Percentiles rank a stretch among this genome's conserved stretches.
These are phyloP conservation scores for Eupithecia exiguata DNA, from an alignment of 2,888 invertebrate species.

Conservation along the genomic window DNA sequence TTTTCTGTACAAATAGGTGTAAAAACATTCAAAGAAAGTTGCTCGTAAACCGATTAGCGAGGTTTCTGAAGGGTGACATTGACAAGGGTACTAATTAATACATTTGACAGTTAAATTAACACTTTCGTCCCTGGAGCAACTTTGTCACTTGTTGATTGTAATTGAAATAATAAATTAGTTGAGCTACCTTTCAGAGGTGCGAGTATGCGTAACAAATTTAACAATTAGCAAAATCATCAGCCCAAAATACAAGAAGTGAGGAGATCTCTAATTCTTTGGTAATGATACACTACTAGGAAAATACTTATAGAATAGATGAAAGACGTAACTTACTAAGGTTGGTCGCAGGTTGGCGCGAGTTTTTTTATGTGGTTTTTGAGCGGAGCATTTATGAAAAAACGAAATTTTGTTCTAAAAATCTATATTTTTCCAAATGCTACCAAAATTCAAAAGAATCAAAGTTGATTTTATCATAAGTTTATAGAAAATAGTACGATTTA, in stretches of 20 bases:
- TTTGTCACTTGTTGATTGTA: constrained; percentile 44
- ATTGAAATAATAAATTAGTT: constrained; percentile 36
- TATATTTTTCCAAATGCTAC: no score
- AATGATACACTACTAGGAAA: neutral
- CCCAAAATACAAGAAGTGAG: neutral
- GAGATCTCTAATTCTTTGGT: neutral
- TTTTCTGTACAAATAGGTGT: constrained; percentile 6
- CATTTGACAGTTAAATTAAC: constrained; percentile 48
- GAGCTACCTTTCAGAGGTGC: neutral
- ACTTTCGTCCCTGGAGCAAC: constrained; percentile 33
- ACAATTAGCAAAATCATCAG: neutral
- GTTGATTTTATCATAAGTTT: no score
- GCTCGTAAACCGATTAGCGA: constrained; percentile 8
- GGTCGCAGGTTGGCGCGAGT: no score
- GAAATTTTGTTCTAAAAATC: no score
- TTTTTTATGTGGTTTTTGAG: no score
- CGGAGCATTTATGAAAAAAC: no score
- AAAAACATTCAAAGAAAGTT: constrained; percentile 7
- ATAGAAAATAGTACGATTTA: no score
- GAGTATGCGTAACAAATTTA: neutral
- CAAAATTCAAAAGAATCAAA: no score
- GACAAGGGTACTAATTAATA: constrained; percentile 49
- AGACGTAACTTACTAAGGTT: no score
- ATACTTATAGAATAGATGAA: neutral
- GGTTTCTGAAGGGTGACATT: constrained; percentile 24